Conservation (phyloP, 1,140 invertebrate genomes). For the Trichonephila clavata region DNA sequence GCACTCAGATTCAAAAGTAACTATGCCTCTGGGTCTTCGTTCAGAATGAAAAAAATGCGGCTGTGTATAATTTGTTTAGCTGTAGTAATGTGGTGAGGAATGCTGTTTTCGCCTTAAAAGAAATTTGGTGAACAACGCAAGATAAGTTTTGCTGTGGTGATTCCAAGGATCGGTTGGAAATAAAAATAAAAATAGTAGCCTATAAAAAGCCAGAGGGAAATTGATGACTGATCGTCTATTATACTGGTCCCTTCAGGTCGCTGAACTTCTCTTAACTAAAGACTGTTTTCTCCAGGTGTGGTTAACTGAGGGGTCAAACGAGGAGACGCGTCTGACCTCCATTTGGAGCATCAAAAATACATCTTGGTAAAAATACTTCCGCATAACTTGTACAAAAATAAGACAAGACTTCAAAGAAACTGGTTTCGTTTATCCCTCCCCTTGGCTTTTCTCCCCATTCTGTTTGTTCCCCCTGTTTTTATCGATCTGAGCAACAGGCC, state of each 20-base stretch:
- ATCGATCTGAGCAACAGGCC: not conserved
- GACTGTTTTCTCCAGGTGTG: slow-evolving; percentile 38
- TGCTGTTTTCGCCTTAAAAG: not conserved
- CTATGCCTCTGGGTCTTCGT: not conserved
- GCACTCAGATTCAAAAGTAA: not conserved
- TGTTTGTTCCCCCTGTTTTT: not conserved
- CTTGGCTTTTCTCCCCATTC: not conserved
- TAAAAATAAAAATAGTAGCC: not conserved
- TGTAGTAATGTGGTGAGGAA: not conserved
- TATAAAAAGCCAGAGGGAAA: not conserved
- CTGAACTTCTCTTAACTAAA: slow-evolving; percentile 17
- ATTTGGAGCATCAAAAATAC: slow-evolving; percentile 60
- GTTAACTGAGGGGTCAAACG: slow-evolving; percentile 28
- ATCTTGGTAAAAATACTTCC: slow-evolving; percentile 59
- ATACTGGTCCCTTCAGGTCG: slow-evolving; percentile 19
- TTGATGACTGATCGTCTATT: slow-evolving; percentile 31
- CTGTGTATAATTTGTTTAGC: not conserved
- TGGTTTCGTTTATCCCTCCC: slow-evolving; percentile 23
- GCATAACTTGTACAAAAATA: slow-evolving; percentile 53
- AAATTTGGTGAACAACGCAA: not conserved
- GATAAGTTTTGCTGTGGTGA: not conserved
- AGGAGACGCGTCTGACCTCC: slow-evolving; percentile 51
- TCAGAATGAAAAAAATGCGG: not conserved
- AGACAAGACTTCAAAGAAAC: slow-evolving; percentile 9
- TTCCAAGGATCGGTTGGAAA: not conserved